Evolutionary conservation across 2,113 vertebrate species (phyloP).

Genomic region (Nothocercus julius): DNA sequence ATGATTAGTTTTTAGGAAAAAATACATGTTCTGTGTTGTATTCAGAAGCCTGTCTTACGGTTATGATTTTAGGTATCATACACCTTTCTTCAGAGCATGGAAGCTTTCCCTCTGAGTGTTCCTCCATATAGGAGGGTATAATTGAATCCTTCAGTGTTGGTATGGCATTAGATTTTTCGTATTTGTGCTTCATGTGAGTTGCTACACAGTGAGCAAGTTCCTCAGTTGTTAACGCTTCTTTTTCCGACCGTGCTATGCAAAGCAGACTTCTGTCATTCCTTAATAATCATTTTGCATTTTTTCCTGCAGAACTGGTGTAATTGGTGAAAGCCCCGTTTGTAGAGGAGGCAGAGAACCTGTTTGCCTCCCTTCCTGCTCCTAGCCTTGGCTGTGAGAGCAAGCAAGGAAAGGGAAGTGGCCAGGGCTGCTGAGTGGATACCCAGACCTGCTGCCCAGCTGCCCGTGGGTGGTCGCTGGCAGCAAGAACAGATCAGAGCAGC

Average conservation of each 20-base stretch:
- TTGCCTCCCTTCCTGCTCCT: neutral
- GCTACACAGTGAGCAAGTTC: slow-evolving; percentile 12
- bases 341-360: neutral
- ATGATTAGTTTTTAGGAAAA: slow-evolving; percentile 17
- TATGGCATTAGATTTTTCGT: slow-evolving; percentile 7
- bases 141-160: slow-evolving; percentile 19
- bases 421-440: neutral
- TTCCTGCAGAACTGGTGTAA: neutral
- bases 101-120: slow-evolving; percentile 22
- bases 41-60: slow-evolving; percentile 18
- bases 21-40: neutral
- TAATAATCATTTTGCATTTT: neutral
- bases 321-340: neutral
- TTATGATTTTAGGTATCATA: slow-evolving; percentile 13
- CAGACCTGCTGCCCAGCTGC: neutral
- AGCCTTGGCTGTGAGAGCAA: neutral
- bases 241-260: neutral
- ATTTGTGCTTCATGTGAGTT: neutral
- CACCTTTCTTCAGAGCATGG: slow-evolving; percentile 30
- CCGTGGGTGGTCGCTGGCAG: neutral
- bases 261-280: neutral
- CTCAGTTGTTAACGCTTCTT: neutral
- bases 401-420: neutral
- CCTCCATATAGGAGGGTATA: neutral
- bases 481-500: neutral